These are phyloP conservation scores for Myiotriccus ornatus DNA, from an alignment of 2,797 vertebrate genomes.

Conservation along the genomic window DNA sequence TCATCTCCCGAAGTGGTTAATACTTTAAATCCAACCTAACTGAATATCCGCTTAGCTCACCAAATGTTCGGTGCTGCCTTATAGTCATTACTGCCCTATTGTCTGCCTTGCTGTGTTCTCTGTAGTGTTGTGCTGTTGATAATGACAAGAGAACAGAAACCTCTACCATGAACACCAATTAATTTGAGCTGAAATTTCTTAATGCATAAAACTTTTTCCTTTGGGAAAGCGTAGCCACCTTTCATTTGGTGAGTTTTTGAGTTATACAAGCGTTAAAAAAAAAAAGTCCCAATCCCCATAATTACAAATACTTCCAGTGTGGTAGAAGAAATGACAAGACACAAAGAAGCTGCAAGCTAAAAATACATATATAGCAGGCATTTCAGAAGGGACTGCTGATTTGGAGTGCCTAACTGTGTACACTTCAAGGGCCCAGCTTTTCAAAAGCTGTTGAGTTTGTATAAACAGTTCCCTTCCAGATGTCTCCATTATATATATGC, in stretches of 20 bases:
- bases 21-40: conserved; percentile 1
- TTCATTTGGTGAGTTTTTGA: not conserved
- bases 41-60: not conserved
- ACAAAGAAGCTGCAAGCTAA: conserved; percentile 1
- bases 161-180: not conserved
- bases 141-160: not conserved
- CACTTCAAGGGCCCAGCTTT: not conserved
- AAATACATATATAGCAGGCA: not conserved
- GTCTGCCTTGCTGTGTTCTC: not conserved
- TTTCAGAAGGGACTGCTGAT: conserved; percentile 2
- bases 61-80: not conserved
- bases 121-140: not conserved
- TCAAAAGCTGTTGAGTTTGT: conserved; percentile 16
- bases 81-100: not conserved
- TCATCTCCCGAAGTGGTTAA: not conserved
- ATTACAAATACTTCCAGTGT: not conserved
- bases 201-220: not conserved
- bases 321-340: not conserved
- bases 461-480: not conserved
- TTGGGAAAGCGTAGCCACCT: not conserved
- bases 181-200: not conserved
- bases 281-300: not conserved
- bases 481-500: not conserved
- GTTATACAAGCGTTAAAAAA: not conserved
- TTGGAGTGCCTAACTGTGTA: not conserved